Conservation (phyloP, 2,113 vertebrate species). For the Notiomystis cincta region DNA sequence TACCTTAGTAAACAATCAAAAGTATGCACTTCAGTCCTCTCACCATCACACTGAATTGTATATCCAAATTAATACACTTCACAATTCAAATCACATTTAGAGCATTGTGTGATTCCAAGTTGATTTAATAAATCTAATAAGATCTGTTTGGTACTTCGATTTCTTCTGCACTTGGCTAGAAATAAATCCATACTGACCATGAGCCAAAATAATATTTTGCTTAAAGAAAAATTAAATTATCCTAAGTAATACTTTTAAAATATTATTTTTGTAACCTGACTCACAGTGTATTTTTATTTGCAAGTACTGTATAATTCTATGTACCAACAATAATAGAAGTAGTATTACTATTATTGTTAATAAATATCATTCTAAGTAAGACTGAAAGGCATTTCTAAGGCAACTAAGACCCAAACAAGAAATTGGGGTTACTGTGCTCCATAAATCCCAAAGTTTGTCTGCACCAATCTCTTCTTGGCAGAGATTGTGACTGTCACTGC, state of each 20-base stretch:
- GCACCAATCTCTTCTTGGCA: background rate
- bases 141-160: background rate
- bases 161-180: background rate
- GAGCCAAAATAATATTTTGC: background rate
- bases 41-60: background rate
- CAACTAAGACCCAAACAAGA: background rate
- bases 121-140: background rate
- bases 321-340: background rate
- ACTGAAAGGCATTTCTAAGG: background rate
- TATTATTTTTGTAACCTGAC: background rate
- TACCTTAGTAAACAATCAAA: background rate
- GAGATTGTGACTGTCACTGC: background rate
- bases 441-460: background rate
- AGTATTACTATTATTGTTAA: background rate
- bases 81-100: background rate
- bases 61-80: background rate
- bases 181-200: background rate
- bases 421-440: background rate
- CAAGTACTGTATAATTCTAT: background rate
- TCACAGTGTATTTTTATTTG: background rate
- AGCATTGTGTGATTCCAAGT: background rate
- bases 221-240: background rate
- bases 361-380: background rate
- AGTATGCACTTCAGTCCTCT: background rate
- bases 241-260: background rate